Conservation (phyloP, 37 sponge, comb jelly and placozoan genomes). For the Axinella damicornis region DNA sequence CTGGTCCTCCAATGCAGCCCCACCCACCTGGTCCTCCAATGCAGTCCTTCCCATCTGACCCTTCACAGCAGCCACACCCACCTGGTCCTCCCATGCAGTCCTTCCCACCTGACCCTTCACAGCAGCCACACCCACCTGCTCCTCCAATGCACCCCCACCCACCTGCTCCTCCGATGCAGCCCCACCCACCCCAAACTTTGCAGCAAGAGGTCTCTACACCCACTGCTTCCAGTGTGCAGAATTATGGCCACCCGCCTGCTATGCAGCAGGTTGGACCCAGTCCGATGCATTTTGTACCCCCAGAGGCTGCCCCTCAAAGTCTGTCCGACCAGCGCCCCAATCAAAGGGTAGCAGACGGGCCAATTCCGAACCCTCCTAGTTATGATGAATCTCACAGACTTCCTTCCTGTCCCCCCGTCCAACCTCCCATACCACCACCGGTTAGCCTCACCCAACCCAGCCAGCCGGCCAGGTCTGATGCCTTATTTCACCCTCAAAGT, state of each 20-base stretch:
- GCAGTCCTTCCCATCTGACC: background rate
- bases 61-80: background rate
- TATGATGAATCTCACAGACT: conserved; percentile 33
- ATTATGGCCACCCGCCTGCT: background rate
- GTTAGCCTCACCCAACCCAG: background rate
- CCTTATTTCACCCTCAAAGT: background rate
- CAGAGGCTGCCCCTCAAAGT: background rate
- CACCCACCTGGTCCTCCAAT: background rate
- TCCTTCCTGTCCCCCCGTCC: conserved; percentile 32
- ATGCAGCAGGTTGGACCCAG: background rate
- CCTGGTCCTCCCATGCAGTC: background rate
- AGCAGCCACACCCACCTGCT: background rate
- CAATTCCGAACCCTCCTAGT: conserved; percentile 55
- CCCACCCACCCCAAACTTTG: background rate
- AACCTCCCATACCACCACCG: conserved; percentile 20
- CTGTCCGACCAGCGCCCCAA: background rate
- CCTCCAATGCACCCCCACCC: background rate
- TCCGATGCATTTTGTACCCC: background rate
- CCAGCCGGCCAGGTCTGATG: background rate
- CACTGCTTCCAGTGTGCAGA: background rate
- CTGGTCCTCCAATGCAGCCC: background rate
- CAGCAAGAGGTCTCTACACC: no score
- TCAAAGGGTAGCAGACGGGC: conserved; percentile 28
- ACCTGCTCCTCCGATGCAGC: background rate
- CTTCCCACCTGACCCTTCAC: background rate